A percentile compares a stretch with the other conserved stretches of the same genome.
Evolutionary conservation across 1,140 invertebrate species (phyloP).

Genomic region (Philopotamus ludificatus): DNA sequence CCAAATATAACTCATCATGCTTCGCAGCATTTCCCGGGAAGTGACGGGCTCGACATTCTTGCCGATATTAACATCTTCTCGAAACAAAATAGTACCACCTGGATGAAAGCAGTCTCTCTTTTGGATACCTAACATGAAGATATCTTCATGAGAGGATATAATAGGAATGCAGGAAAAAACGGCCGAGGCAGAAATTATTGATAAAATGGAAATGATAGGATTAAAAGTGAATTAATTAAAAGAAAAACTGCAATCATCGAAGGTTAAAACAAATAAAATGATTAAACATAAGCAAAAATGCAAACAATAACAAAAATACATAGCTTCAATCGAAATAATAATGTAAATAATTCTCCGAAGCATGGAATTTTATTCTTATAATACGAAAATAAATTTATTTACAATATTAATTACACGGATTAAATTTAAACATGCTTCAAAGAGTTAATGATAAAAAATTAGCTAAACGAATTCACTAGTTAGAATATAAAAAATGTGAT

Average conservation of each 20-base stretch:
- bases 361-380: too few species aligned
- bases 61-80: slow-evolving; percentile 63
- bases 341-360: too few species aligned
- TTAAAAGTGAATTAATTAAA: slow-evolving; percentile 25
- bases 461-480: too few species aligned
- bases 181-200: too few species aligned
- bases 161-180: slow-evolving; percentile 1
- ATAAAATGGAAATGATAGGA: slow-evolving; percentile 40
- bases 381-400: too few species aligned
- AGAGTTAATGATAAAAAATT: too few species aligned
- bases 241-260: slow-evolving; percentile 37
- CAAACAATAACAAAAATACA: too few species aligned
- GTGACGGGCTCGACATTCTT: slow-evolving; percentile 62
- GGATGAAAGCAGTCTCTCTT: slow-evolving; percentile 88
- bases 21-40: slow-evolving; percentile 77
- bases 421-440: too few species aligned
- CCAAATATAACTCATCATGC: slow-evolving; percentile 94
- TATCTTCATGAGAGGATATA: slow-evolving; percentile 42
- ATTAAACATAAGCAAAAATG: too few species aligned
- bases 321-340: too few species aligned
- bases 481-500: too few species aligned
- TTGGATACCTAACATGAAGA: slow-evolving; percentile 57
- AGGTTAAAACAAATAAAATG: slow-evolving; percentile 20
- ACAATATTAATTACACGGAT: too few species aligned
- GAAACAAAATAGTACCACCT: slow-evolving; percentile 69